Evolutionary conservation across 2,797 vertebrate species (phyloP), one percentile per base, ranked within the genome.

Genomic region (Siniperca scherzeri): DNA sequence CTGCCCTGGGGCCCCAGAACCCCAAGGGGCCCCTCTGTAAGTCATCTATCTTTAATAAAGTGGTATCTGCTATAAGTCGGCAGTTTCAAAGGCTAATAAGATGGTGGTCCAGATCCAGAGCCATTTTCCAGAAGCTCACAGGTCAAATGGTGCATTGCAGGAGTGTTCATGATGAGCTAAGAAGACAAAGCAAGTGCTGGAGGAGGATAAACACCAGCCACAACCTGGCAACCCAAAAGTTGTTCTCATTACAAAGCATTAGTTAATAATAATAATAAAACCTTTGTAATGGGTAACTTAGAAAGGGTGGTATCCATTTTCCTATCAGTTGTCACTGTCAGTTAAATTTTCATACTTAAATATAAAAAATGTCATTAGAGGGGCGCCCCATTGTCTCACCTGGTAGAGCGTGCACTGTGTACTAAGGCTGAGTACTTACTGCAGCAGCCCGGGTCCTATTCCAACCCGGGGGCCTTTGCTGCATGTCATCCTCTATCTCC

Each of bases 51-150:
- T 38, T 22, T 44, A 46, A 36, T 33, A 30, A 70, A 27, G 22
- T 4, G 2, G 11, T 72, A 12, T 46, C 19, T 30, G 4, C 42
- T 52, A 21, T 46, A 38, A 71, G 16, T 56, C 11, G 56, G 38
- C 16, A 55, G 8, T 16, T 67, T 7, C n/a, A 62, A 36, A 78
- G 33, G 52, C 14, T 22, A 33, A 27, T 44, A 55, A 33, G 2
- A 46, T 19, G 30, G 19, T 76, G 40, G 17, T 76, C 16, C 14
- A 6, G 7, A 7, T 7, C 21, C 25, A 14, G 16, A 16, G 3
- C 25, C 25, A 21, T 65, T 78, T 59, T 52, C 33, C 13, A 46
- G 22, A 69, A 68, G 66, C 44, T 81, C 46, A 56, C 36, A 55
- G 50, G 48, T 72, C 62, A 76, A 42, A 50, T 33, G 50, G 0